Conservation (phyloP, 2,888 invertebrate genomes). For the Eristalis pertinax region DNA sequence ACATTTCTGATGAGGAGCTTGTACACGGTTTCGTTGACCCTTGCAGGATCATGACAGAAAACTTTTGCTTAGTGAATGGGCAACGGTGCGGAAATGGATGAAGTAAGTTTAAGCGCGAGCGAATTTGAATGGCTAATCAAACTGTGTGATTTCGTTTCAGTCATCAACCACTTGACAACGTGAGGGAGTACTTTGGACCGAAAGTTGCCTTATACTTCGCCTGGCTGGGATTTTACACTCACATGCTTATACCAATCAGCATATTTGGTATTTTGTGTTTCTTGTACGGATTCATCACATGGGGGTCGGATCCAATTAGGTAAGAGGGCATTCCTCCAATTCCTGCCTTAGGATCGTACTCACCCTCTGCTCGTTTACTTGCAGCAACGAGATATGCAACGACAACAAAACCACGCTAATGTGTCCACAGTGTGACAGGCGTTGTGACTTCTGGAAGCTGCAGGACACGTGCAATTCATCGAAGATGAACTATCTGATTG, state of each 20-base stretch:
- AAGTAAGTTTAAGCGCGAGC: constrained; percentile 82
- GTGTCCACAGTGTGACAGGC: constrained; percentile 91
- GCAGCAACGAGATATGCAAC: constrained; percentile 84
- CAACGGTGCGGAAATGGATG: constrained; percentile 85
- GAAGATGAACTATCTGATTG: constrained; percentile 89
- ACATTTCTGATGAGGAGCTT: not conserved
- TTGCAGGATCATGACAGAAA: constrained; percentile 83
- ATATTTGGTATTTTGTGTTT: constrained; percentile 87
- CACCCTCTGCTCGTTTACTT: not conserved
- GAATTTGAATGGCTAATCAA: not conserved
- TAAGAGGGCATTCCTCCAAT: constrained; percentile 53
- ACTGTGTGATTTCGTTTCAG: constrained; percentile 68
- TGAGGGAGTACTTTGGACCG: constrained; percentile 90
- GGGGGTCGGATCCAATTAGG: constrained; percentile 82
- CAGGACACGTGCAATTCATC: constrained; percentile 88
- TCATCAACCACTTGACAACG: constrained; percentile 88
- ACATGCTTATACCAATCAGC: constrained; percentile 89
- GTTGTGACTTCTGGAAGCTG: constrained; percentile 89
- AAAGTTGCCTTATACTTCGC: constrained; percentile 91
- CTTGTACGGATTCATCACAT: constrained; percentile 83
- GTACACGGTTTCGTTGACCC: not conserved
- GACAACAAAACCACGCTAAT: constrained; percentile 84
- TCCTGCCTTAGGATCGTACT: not conserved
- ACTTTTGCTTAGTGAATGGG: constrained; percentile 87
- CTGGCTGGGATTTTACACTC: constrained; percentile 93